phyloP scores from a whole-genome alignment of 53 echinoderm and acorn worm species.

The Paracentrotus lividus region DNA sequence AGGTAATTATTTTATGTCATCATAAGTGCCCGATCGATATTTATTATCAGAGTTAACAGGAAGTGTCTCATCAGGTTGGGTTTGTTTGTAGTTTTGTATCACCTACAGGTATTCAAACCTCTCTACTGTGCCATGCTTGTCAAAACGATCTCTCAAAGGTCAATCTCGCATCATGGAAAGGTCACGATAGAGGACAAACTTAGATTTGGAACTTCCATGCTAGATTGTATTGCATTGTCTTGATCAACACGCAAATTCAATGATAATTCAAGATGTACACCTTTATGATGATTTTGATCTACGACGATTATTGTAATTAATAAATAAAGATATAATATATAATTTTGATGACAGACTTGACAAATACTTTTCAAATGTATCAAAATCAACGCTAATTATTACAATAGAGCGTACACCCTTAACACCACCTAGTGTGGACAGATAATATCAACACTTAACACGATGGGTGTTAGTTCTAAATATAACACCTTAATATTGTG shows the following conservation, averaged over 20 bases:
- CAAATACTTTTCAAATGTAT: background rate
- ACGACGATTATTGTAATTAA: too few relatives aligned
- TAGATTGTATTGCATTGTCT: background rate
- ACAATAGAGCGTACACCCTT: too few relatives aligned
- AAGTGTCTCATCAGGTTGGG: background rate
- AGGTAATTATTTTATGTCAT: background rate
- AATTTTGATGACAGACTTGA: too few relatives aligned
- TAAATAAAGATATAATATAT: too few relatives aligned
- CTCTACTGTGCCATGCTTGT: background rate
- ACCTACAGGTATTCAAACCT: background rate
- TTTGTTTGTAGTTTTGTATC: slow-evolving; percentile 1
- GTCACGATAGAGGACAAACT: background rate
- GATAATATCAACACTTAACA: too few relatives aligned
- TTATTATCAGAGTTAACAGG: slow-evolving; percentile 1
- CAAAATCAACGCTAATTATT: background rate
- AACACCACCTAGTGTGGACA: too few relatives aligned
- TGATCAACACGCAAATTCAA: background rate
- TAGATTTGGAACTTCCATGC: background rate
- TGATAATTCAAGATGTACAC: too few relatives aligned
- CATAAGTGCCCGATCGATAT: slow-evolving; percentile 9
- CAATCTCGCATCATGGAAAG: background rate
- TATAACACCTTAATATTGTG: too few relatives aligned
- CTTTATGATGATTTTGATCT: too few relatives aligned
- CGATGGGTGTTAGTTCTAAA: too few relatives aligned
- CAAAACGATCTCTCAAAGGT: background rate